phyloP scores from a whole-genome alignment of 1,140 invertebrate genomes.

The Papilio polyxenes region DNA sequence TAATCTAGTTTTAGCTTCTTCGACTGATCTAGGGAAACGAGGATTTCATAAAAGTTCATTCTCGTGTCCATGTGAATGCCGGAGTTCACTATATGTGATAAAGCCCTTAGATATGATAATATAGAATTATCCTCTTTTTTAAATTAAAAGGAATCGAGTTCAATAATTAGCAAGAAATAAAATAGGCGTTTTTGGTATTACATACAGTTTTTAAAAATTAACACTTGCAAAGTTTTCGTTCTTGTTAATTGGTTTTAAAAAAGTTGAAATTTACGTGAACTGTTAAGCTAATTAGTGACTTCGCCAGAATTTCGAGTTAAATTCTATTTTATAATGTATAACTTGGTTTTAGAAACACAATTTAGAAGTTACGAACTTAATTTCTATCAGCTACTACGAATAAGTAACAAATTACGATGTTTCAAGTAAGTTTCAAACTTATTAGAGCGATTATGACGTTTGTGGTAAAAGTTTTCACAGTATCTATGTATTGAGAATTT shows the following conservation, averaged over 20 bases:
- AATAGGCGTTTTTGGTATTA: too few relatives aligned
- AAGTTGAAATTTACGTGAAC: not conserved
- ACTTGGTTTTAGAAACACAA: constrained; percentile 15
- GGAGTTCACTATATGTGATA: too few relatives aligned
- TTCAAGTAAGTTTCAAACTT: constrained; percentile 10
- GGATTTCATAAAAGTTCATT: too few relatives aligned
- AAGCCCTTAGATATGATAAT: too few relatives aligned
- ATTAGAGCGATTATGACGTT: not conserved
- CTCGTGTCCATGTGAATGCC: too few relatives aligned
- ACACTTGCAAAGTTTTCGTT: not conserved
- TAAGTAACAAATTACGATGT: not conserved
- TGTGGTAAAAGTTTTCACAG: not conserved
- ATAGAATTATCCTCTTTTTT: too few relatives aligned
- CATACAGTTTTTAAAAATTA: too few relatives aligned
- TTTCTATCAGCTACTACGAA: constrained; percentile 8
- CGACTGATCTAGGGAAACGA: too few relatives aligned
- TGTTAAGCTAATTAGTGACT: constrained; percentile 2
- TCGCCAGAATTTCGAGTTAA: not conserved
- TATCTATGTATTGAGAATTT: not conserved
- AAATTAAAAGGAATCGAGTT: not conserved
- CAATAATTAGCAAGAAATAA: too few relatives aligned
- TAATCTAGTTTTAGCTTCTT: too few relatives aligned
- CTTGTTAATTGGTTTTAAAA: not conserved
- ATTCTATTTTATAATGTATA: constrained; percentile 17
- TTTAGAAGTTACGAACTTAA: constrained; percentile 21